These are phyloP conservation scores for Hemibagrus wyckioides DNA, from an alignment of 2,113 vertebrate genomes.

Conservation along the genomic window DNA sequence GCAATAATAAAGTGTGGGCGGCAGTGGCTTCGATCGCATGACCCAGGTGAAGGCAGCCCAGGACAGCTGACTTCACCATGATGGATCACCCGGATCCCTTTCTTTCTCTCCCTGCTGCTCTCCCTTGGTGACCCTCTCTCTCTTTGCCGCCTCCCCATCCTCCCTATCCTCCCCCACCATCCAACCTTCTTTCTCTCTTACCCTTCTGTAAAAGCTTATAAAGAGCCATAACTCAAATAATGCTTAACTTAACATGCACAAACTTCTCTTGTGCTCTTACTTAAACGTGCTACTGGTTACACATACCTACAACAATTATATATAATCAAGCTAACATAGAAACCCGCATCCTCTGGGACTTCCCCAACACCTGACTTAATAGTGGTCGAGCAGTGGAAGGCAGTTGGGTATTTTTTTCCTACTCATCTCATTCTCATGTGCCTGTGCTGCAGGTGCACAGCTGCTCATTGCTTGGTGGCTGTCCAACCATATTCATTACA, in stretches of 20 bases:
- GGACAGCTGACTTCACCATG: slow-evolving; percentile 88
- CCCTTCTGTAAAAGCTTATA: slow-evolving; percentile 22
- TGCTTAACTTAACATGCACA: background rate
- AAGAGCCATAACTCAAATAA: background rate
- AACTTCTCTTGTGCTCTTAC: background rate
- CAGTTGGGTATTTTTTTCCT: slow-evolving; percentile 39
- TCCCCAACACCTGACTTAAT: slow-evolving; percentile 51
- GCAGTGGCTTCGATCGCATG: slow-evolving; percentile 87
- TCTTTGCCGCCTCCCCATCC: slow-evolving; percentile 67
- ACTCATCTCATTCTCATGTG: slow-evolving; percentile 36
- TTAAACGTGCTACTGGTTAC: background rate
- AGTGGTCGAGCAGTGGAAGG: slow-evolving; percentile 3
- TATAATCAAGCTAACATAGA: slow-evolving; percentile 31
- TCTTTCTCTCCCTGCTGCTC: slow-evolving; percentile 67
- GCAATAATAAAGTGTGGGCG: slow-evolving; percentile 94
- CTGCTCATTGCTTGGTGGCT: slow-evolving; percentile 38
- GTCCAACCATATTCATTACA: slow-evolving; percentile 51
- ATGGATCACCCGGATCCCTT: slow-evolving; percentile 88
- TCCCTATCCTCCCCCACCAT: slow-evolving; percentile 61
- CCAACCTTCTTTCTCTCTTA: slow-evolving; percentile 26
- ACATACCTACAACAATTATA: background rate
- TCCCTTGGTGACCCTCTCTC: slow-evolving; percentile 49
- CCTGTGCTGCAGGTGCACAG: slow-evolving; percentile 22
- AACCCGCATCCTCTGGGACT: slow-evolving; percentile 62
- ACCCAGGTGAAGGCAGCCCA: slow-evolving; percentile 85